Evolutionary conservation across 2,113 vertebrate species (phyloP), one percentile per base, ranked within the genome.

Genomic region (Nothoprocta perdicaria): DNA sequence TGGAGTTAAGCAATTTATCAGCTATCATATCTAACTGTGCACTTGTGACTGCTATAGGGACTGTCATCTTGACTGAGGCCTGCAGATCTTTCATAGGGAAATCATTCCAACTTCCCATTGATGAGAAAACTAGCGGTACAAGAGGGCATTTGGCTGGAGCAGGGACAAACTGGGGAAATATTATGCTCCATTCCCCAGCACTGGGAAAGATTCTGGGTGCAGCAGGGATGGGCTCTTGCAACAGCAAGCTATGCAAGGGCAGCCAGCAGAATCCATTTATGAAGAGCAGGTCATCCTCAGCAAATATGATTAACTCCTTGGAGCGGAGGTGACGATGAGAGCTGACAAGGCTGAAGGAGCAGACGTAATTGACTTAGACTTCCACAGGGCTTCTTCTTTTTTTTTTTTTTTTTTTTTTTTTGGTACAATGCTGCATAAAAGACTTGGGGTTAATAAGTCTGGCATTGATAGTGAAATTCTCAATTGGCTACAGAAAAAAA

Each of bases 281-380:
- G 6, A 92, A 82, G 94, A 96, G 87, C 68, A 95, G 96, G 95
- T 95, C 96, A 96, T 95, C 96, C 94, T 94, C 94, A 92, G 89
- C 82, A 95, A 96, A 96, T 94, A 96, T 96, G 96, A 96, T 96
- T 96, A 96, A 94, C 95, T 96, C 94, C 95, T 96, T 93, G 95
- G 94, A 96, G 94, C 80, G 89, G 80, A 96, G 94, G 94, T 96
- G 96, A 68, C 85, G 33, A 96, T 96, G 89, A 94, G 92, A 96
- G 83, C 88, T 95, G 95, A 96, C 95, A 96, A 94, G 95, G 69
- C 95, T 84, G 96, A 95, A 96, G 91, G 80, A 84, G 94, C 87
- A 89, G 91, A 96, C 61, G 41, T 95, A 95, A 96, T 94, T 94
- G 96, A 93, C 92, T 95, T 93, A 85, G 94, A 96, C 94, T 95